Evolutionary conservation across 2,888 invertebrate species (phyloP).

Genomic region (Pheosia gnoma): DNA sequence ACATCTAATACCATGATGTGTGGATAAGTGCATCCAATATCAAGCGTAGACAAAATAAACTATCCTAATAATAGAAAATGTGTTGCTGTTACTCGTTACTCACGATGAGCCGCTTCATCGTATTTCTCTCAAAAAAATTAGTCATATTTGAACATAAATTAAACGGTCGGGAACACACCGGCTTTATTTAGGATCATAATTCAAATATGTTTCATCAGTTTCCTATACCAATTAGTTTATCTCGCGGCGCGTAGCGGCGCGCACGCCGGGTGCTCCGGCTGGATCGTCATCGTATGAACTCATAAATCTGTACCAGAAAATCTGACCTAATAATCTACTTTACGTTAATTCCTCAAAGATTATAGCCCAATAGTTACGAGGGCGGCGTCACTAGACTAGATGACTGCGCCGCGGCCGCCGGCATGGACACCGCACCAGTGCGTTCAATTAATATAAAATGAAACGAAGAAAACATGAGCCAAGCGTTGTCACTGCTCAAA

Average conservation of each 20-base stretch:
- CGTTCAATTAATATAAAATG: conserved; percentile 58
- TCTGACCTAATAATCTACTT: conserved; percentile 58
- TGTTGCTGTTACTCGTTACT: conserved; percentile 19
- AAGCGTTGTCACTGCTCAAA: conserved; percentile 68
- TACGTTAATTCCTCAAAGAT: conserved; percentile 53
- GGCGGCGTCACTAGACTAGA: conserved; percentile 34
- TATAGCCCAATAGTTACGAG: conserved; percentile 40
- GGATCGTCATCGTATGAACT: conserved; percentile 42
- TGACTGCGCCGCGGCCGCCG: conserved; percentile 31
- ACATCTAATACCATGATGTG: not conserved
- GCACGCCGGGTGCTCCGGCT: conserved; percentile 45
- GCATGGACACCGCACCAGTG: conserved; percentile 41
- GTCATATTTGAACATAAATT: conserved; percentile 32
- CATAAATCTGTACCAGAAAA: conserved; percentile 52
- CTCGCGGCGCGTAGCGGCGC: conserved; percentile 31
- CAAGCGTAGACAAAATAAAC: conserved; percentile 27
- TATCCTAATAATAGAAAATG: conserved; percentile 26
- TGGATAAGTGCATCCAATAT: conserved; percentile 17
- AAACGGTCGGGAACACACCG: conserved; percentile 27
- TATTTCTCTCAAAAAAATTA: conserved; percentile 23
- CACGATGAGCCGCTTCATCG: conserved; percentile 12
- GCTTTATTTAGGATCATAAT: conserved; percentile 37
- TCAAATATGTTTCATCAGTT: conserved; percentile 46
- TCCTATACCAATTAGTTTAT: conserved; percentile 33
- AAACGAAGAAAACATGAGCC: conserved; percentile 80